These are phyloP conservation scores for Drosophila ezoana DNA, from an alignment of 2,888 invertebrate species.

Conservation along the genomic window DNA sequence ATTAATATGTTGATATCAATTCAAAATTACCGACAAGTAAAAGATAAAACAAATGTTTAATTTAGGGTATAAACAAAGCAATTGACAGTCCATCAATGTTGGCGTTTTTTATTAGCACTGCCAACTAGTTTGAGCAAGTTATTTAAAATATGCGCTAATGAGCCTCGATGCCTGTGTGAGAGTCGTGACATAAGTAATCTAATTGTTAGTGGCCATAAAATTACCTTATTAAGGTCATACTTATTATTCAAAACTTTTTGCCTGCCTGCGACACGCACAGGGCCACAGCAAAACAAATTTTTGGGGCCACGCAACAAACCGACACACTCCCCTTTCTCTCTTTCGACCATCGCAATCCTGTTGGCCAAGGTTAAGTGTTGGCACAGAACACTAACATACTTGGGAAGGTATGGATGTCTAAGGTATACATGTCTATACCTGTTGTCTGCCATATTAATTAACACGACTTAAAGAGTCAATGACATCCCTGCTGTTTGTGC, in stretches of 20 bases:
- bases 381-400: conserved; percentile 18
- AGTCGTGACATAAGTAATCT: conserved; percentile 71
- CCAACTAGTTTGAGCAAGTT: conserved; percentile 16
- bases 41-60: not conserved
- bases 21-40: not conserved
- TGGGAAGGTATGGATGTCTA: not conserved
- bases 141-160: conserved; percentile 52
- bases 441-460: conserved; percentile 61
- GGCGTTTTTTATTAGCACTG: not conserved
- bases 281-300: conserved; percentile 4
- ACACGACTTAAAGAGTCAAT: conserved; percentile 43
- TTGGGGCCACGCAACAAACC: conserved; percentile 37
- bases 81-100: conserved; percentile 13
- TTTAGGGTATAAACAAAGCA: not conserved
- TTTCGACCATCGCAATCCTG: not conserved
- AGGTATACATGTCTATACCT: conserved; percentile 8
- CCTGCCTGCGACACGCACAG: conserved; percentile 44
- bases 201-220: conserved; percentile 75
- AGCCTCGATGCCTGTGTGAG: conserved; percentile 34
- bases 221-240: conserved; percentile 76
- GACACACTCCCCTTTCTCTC: not conserved
- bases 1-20: no score
- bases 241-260: conserved; percentile 65
- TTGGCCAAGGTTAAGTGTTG: conserved; percentile 50
- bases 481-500: conserved; percentile 14